Conservation (phyloP, 2,888 invertebrate genomes). For the Drosophila parthenogenetica region DNA sequence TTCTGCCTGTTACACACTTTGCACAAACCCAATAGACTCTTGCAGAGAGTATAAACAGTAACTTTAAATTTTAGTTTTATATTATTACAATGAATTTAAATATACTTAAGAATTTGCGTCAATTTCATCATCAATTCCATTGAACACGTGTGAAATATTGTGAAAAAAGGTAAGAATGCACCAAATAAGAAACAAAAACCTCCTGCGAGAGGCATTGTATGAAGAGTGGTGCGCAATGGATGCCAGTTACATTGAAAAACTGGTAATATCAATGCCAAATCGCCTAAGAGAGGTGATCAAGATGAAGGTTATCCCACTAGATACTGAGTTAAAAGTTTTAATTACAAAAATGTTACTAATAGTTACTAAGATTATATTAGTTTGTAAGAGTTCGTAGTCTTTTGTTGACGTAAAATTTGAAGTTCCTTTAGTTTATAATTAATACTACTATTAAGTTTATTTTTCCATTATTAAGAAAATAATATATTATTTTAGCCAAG, state of each 20-base stretch:
- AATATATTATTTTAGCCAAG: too few species aligned
- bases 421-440: too few species aligned
- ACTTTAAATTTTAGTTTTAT: too few species aligned
- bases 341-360: not conserved
- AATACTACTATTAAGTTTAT: too few species aligned
- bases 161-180: not conserved
- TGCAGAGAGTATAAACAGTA: too few species aligned
- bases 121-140: not conserved
- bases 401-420: not conserved
- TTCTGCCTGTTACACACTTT: too few species aligned
- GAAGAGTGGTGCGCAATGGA: not conserved
- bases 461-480: too few species aligned
- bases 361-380: not conserved
- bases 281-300: not conserved
- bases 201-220: not conserved
- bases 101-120: too few species aligned
- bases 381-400: not conserved
- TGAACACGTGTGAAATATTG: not conserved
- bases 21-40: too few species aligned
- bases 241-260: not conserved
- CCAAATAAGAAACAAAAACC: not conserved
- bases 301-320: constrained; percentile 3
- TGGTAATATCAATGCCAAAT: constrained; percentile 5
- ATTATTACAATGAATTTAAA: too few species aligned
- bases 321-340: not conserved